Base-by-base conservation (phyloP, 1,140 invertebrate genomes). In the Drosophila orosa region DNA sequence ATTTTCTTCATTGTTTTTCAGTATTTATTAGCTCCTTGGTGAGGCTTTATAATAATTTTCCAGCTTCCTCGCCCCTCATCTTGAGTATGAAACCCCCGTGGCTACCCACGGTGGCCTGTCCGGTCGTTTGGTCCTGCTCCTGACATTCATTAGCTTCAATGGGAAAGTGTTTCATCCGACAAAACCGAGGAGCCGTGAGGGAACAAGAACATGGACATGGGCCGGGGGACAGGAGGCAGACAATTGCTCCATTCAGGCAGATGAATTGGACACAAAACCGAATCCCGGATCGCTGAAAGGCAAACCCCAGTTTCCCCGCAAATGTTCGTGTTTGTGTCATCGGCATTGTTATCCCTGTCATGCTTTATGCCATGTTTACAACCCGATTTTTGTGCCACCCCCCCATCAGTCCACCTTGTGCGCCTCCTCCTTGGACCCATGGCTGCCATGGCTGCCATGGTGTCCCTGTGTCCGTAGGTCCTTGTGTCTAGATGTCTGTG, bases 361-460 rank as follows among this genome's bases (percentile, higher is more conserved):
- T 78, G 76, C 75, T 78, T 78, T 78, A 72, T 78, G 76, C 76
- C 67, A 78, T 78, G 76, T 78, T 78, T 78, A 78, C 76, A 78
- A 73, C 67, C 75, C 74, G 74, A 78, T 78, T 78, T 78, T 78
- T 55, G 44, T 65, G 24, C 48, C 48, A 35, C 33, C 2, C 3
- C 17, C 15, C 13, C 29, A 3, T 15, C 17, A 9, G 29, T 10
- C 50, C 29, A 27, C 65, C 55, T 19, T 24, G 42, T 24, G 8
- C 17, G 4, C 8, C 55, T 2, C 15, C 35, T 15, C 12, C 33
- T 29, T 6, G 50, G 29, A 52, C 5, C 3, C 8, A n/a, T n/a
- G n/a, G n/a, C n/a, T n/a, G n/a, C n/a, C n/a, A n/a, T 22, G n/a
- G 37, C 10, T 37, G 25, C 44, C 60, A 52, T 37, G 25, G 44